Evolutionary conservation across 2,113 vertebrate species (phyloP), one percentile per base, ranked within the genome.

Genomic region (Xenopus tropicalis): DNA sequence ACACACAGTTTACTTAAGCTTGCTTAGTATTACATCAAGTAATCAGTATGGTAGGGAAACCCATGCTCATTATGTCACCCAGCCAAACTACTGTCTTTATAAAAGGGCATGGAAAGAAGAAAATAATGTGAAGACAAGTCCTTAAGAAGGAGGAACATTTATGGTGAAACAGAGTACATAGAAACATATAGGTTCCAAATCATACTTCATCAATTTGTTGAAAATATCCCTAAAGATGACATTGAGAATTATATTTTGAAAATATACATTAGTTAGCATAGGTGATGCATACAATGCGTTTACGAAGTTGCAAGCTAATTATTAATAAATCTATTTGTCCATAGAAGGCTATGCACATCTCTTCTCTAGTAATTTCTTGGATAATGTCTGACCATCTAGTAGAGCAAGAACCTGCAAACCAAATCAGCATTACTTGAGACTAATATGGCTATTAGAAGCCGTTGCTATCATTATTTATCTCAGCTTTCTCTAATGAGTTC

Each of bases 1-100:
- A 93, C 88, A 89, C 87, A 88, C 92, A 94, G 94, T 94, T 95
- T 93, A 93, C 93, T 94, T 94, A 92, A 89, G 89, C 90, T 91
- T 90, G 88, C 90, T 91, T 89, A 90, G 90, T 88, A 88, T 91
- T 89, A 86, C 86, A 92, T 89, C 88, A 90, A 89, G 90, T 91
- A 93, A 94, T 95, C 91, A 93, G 85, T 25, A 83, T 88, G 81
- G 90, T 92, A 88, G 90, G 86, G 85, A 88, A 82, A 88, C 88
- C 89, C 82, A 73, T 85, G 85, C 82, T 85, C 84, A 82, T 80
- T 79, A 72, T 88, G 85, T 87, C 82, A 82, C 82, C 77, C 82
- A 78, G 71, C 79, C 85, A 85, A 86, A 85, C 74, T 10, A 61
- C 69, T 70, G 59, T 14, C 56, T 86, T 85, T 87, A 79, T 81